Evolutionary conservation across 2,113 vertebrate species (phyloP).

Genomic region (Rhinichthys klamathensis): DNA sequence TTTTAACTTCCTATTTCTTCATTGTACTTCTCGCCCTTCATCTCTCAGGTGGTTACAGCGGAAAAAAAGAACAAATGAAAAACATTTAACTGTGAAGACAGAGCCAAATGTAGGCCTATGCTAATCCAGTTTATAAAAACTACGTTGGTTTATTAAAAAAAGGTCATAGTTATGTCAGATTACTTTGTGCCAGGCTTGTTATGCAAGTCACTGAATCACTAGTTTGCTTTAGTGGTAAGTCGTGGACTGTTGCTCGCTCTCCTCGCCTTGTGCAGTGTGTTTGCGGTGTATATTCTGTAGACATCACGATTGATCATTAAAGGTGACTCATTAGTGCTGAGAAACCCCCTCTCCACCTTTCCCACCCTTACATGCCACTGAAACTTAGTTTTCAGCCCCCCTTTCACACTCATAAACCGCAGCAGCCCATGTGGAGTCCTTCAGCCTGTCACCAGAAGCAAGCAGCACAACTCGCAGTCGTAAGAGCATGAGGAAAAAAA

Average conservation of each 20-base stretch:
- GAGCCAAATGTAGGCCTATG: not conserved
- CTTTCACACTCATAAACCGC: conserved; percentile 50
- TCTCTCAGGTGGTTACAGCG: conserved; percentile 18
- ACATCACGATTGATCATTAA: conserved; percentile 19
- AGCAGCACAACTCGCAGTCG: not conserved
- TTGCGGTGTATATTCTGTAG: not conserved
- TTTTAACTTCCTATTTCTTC: conserved; percentile 41
- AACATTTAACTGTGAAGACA: not conserved
- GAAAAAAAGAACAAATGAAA: conserved; percentile 18
- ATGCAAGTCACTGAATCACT: conserved; percentile 32
- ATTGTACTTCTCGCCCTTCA: not conserved
- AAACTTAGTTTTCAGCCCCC: conserved; percentile 45
- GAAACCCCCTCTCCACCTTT: conserved; percentile 32
- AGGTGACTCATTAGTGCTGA: conserved; percentile 56
- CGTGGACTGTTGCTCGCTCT: not conserved
- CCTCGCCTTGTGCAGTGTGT: not conserved
- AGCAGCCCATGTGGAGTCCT: conserved; percentile 22
- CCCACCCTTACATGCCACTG: conserved; percentile 38
- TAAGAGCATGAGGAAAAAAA: no score
- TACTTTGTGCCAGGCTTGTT: not conserved
- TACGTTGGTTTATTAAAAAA: not conserved
- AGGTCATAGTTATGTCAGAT: not conserved
- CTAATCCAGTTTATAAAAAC: not conserved
- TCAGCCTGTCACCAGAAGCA: conserved; percentile 15
- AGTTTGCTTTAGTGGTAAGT: not conserved